These are phyloP conservation scores for Climacteris rufus DNA, from an alignment of 2,113 vertebrate genomes.

Conservation along the genomic window DNA sequence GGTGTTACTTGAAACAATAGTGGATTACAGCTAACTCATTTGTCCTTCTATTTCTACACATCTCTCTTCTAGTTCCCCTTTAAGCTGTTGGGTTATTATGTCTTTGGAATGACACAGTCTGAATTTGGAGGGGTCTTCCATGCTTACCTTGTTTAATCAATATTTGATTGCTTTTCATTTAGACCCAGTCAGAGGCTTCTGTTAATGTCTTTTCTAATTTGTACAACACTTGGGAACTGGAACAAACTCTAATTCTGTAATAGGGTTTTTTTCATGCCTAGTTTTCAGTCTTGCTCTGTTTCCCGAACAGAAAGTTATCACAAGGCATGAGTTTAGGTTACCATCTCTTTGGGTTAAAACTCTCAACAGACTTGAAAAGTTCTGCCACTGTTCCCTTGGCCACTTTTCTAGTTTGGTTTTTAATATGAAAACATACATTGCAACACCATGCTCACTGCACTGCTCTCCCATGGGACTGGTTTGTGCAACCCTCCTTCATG, in stretches of 20 bases:
- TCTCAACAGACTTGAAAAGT: not conserved
- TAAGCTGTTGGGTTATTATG: not conserved
- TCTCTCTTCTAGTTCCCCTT: not conserved
- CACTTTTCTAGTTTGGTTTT: not conserved
- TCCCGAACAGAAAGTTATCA: not conserved
- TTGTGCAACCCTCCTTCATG: slow-evolving; percentile 6
- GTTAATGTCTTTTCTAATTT: not conserved
- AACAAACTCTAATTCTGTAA: not conserved
- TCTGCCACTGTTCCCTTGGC: not conserved
- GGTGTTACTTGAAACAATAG: not conserved
- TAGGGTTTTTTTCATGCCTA: not conserved
- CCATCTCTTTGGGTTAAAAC: not conserved
- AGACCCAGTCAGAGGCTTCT: not conserved
- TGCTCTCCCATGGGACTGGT: not conserved
- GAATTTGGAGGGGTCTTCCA: not conserved
- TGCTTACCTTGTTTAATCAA: not conserved
- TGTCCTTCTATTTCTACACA: not conserved
- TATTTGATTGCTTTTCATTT: not conserved
- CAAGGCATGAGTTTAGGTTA: not conserved
- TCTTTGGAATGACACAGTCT: not conserved
- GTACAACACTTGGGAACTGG: not conserved
- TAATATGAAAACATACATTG: not conserved
- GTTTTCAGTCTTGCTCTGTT: not conserved
- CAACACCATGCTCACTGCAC: not conserved
- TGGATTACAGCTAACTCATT: not conserved